Conservation (phyloP, 2,113 vertebrate species). For the Psilopsiagon aurifrons region DNA sequence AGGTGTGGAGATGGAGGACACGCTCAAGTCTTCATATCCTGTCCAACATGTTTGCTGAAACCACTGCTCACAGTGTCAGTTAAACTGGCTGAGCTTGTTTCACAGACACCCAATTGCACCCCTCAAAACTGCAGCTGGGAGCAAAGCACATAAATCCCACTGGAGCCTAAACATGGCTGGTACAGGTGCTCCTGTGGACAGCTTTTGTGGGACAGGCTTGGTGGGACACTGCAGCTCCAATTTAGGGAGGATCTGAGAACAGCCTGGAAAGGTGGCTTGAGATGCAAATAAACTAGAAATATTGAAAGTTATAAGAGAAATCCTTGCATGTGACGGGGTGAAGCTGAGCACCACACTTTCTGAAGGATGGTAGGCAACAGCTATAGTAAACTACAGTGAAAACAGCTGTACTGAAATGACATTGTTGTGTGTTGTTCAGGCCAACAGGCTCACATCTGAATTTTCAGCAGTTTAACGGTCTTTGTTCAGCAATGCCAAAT, state of each 20-base stretch:
- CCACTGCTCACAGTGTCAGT: not conserved
- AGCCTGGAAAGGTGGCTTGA: not conserved
- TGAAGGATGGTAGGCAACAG: accelerated
- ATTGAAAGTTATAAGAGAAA: accelerated
- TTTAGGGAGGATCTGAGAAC: accelerated
- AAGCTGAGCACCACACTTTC: not conserved
- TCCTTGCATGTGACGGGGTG: accelerated
- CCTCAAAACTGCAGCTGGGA: not conserved
- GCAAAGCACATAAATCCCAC: not conserved
- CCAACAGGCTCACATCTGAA: not conserved
- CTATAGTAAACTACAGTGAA: not conserved
- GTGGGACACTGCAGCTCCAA: not conserved
- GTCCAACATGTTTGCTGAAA: not conserved
- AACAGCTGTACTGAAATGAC: accelerated
- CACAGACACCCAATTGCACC: not conserved
- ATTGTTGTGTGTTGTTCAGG: accelerated
- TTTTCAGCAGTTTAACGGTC: accelerated
- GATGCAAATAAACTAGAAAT: not conserved
- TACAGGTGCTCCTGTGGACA: not conserved
- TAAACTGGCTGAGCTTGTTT: not conserved
- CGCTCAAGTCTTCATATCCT: not conserved
- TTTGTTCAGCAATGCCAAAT: not conserved
- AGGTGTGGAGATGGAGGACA: not conserved
- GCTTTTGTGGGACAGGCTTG: not conserved
- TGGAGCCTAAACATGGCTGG: not conserved